phyloP scores from a whole-genome alignment of 2,888 invertebrate species.

The Phlogophora meticulosa region DNA sequence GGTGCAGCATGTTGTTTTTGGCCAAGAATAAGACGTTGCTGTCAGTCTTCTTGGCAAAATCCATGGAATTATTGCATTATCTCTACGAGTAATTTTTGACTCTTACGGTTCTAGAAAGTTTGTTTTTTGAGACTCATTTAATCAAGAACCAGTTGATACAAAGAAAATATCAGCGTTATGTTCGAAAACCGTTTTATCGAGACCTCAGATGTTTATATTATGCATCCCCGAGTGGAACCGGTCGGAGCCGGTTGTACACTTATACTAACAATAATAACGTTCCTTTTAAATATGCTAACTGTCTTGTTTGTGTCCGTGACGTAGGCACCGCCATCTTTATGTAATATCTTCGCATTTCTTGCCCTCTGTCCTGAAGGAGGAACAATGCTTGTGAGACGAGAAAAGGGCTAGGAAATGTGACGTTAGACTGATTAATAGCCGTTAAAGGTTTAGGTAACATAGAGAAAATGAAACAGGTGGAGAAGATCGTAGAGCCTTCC shows the following conservation, averaged over 20 bases:
- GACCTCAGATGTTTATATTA: conserved; percentile 18
- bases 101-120: background rate
- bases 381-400: background rate
- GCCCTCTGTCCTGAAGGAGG: background rate
- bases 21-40: background rate
- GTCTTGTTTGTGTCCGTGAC: conserved; percentile 73
- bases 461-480: too few species aligned
- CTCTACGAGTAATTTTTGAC: background rate
- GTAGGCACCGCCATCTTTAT: conserved; percentile 47
- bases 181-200: conserved; percentile 35
- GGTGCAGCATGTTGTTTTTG: conserved; percentile 24
- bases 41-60: conserved; percentile 9
- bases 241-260: conserved; percentile 33
- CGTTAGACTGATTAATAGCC: background rate
- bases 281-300: conserved; percentile 74
- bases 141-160: conserved; percentile 8
- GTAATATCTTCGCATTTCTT: conserved; percentile 36
- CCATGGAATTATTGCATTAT: background rate
- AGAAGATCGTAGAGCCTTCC: too few species aligned
- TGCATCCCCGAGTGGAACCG: conserved; percentile 26
- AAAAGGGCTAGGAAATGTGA: background rate
- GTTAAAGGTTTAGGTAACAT: background rate
- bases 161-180: conserved; percentile 21
- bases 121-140: background rate
- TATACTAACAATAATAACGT: conserved; percentile 69